phyloP scores from a whole-genome alignment of 2,113 vertebrate genomes.

The Tenebrosternarchus preto region DNA sequence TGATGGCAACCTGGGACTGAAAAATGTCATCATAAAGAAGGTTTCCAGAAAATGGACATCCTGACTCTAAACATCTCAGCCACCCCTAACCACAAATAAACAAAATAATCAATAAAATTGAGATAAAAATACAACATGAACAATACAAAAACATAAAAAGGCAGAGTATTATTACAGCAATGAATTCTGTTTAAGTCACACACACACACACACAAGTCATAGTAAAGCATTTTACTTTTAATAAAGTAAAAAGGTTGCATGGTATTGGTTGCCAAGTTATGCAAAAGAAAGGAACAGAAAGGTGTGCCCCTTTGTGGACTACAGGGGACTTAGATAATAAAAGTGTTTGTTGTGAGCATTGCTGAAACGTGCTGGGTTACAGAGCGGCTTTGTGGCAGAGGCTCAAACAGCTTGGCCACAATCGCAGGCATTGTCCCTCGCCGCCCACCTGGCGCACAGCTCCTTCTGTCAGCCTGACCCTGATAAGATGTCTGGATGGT shows the following conservation, averaged over 20 bases:
- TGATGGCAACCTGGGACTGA: no score
- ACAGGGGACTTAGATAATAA: constrained; percentile 36
- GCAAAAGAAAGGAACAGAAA: constrained; percentile 1
- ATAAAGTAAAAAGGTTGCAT: neutral
- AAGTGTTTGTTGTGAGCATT: constrained; percentile 61
- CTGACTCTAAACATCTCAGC: no score
- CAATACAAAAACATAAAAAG: constrained; percentile 2
- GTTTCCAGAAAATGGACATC: no score
- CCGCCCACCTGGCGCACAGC: constrained; percentile 29
- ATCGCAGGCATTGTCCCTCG: constrained; percentile 71
- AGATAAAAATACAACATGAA: constrained; percentile 30
- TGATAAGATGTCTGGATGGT: constrained; percentile 63
- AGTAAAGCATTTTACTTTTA: neutral
- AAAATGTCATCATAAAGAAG: no score
- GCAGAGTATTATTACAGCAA: neutral
- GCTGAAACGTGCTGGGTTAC: constrained; percentile 65
- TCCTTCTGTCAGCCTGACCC: constrained; percentile 54
- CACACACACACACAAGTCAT: no score
- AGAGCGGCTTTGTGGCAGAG: constrained; percentile 50
- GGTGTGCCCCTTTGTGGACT: neutral
- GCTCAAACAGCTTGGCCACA: constrained; percentile 56
- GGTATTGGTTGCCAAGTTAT: no score
- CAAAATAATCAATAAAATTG: neutral
- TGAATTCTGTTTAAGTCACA: neutral
- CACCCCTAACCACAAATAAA: neutral